Base-by-base conservation (phyloP, 1,140 invertebrate genomes). In the Heliconius hewitsoni region DNA sequence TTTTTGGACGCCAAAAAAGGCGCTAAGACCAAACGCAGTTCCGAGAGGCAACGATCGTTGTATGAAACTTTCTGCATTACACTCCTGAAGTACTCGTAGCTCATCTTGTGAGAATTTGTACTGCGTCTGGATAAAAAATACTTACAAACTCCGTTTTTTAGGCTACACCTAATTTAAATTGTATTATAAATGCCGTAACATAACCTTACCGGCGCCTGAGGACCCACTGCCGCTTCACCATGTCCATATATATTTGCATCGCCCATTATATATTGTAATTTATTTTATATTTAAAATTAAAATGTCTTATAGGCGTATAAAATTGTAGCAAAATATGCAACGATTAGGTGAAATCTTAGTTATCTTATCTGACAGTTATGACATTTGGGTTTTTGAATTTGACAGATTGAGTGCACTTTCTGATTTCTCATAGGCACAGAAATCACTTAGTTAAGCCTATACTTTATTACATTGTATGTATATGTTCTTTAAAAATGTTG, bases 21-120 rank as follows among this genome's bases (percentile, higher is more conserved):
- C 95, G 55, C 93, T 89, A 13, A 96, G 85, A 2, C 96, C 96
- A 19, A 97, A 87, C 2, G 95, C 77, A 16, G 96, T 95, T 55
- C 96, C 95, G 23, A 97, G 82, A 0, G 97, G 97, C 76, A 97
- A 76, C 70, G 96, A 96, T 34, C 97, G 92, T 85, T 96, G 96
- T 84, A 95, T 96, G 87, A 97, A 97, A 80, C 96, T 97, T 87
- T 97, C 97, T 6, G 91, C 84, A 84, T 97, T 97, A 89, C 97
- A 97, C 91, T 97, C 96, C 82, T 94, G 91, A 55, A 97, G 93
- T 50, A 96, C 96, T 80, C 95, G 90, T 60, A 97, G 73, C 89
- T 97, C 97, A 72, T 97, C 96, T 16, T 93, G 86, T 1, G 95
- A 94, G 84, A 96, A 96, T 90, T 95, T 94, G 87, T 96, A 95